Evolutionary conservation across 2,797 vertebrate genomes (phyloP).

Genomic region (Ctenopoma multispine): DNA sequence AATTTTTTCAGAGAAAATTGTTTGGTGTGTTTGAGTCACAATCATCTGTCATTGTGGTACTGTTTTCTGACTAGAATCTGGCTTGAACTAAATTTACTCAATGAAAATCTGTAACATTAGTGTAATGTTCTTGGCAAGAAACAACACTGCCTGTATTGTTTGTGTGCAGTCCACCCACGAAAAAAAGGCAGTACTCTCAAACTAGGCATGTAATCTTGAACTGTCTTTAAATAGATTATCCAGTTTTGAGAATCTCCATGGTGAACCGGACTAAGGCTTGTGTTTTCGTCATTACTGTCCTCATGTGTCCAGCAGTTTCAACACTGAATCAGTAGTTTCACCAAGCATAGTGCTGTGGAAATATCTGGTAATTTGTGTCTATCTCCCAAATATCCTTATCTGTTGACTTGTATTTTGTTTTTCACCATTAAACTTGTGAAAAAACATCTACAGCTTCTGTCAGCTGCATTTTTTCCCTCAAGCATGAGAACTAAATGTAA

Average conservation of each 20-base stretch:
- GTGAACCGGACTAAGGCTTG: neutral
- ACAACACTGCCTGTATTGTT: neutral
- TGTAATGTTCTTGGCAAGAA: neutral
- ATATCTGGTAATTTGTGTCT: neutral
- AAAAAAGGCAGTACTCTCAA: neutral
- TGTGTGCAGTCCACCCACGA: constrained; percentile 5
- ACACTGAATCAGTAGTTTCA: neutral
- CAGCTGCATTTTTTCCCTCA: neutral
- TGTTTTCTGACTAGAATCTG: neutral
- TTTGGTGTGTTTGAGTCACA: neutral
- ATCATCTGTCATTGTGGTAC: neutral
- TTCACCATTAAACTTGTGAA: constrained; percentile 1
- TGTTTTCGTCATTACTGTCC: neutral
- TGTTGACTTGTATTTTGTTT: neutral
- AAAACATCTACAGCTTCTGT: neutral
- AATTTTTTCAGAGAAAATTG: neutral
- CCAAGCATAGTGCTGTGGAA: neutral
- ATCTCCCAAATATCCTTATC: neutral
- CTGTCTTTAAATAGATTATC: constrained; percentile 11
- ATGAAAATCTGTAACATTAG: constrained; percentile 7
- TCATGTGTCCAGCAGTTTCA: neutral
- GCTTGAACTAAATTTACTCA: neutral
- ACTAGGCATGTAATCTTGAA: neutral
- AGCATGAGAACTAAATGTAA: neutral
- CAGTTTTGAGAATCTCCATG: constrained; percentile 1